These are phyloP conservation scores for Parazoanthus swiftii DNA, from an alignment of 92 coral and sea anemone genomes.

Conservation along the genomic window DNA sequence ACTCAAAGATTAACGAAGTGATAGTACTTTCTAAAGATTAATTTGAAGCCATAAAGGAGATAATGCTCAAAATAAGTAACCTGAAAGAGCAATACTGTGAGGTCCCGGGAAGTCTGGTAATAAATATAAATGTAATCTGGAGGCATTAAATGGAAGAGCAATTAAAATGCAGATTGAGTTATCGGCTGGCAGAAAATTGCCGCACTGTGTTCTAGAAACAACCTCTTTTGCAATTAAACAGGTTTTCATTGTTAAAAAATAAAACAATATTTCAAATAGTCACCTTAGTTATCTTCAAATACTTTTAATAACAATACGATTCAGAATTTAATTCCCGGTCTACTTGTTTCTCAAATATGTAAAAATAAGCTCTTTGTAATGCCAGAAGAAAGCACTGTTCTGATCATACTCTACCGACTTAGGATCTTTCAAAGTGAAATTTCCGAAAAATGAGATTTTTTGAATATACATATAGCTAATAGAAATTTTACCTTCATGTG, in stretches of 20 bases:
- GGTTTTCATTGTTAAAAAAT: neutral
- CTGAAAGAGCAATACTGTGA: neutral
- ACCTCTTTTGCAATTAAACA: neutral
- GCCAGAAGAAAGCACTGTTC: neutral
- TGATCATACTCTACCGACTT: neutral
- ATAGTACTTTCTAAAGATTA: neutral
- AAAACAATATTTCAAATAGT: neutral
- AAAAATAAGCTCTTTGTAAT: neutral
- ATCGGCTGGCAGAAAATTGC: neutral
- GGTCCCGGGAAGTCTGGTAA: neutral
- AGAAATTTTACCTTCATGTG: no score
- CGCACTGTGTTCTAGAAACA: slow-evolving; percentile 4
- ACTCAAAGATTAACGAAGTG: neutral
- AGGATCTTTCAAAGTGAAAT: neutral
- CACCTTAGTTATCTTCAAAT: neutral
- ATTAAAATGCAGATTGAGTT: no score
- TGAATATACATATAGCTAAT: no score
- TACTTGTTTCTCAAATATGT: no score
- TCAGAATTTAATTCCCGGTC: neutral
- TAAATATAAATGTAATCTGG: neutral
- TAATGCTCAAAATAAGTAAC: neutral
- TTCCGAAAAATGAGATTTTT: neutral
- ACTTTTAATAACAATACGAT: neutral
- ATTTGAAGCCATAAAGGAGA: no score
- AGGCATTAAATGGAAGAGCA: neutral